Evolutionary conservation across 2,888 invertebrate genomes (phyloP).

Genomic region (Hirtodrosophila alboralis): DNA sequence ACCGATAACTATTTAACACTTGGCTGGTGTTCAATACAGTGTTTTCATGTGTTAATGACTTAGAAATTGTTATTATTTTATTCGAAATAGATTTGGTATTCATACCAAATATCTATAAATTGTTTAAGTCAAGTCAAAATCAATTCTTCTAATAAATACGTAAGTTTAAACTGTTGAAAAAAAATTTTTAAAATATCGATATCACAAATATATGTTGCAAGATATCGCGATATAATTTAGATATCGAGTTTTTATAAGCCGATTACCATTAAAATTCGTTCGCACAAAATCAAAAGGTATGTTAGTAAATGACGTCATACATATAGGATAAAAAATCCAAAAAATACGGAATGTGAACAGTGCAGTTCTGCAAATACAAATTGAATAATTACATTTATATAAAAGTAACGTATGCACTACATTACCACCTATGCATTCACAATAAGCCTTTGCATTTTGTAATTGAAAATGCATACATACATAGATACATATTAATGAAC

Average conservation of each 20-base stretch:
- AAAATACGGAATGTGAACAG: neutral
- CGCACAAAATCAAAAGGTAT: conserved; percentile 34
- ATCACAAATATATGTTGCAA: neutral
- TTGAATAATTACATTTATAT: neutral
- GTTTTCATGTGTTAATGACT: too few species aligned
- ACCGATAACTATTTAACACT: too few species aligned
- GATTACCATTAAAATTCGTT: conserved; percentile 17
- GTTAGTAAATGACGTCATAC: conserved; percentile 46
- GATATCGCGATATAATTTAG: neutral
- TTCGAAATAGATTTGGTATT: too few species aligned
- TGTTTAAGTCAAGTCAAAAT: too few species aligned
- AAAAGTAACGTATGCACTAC: neutral
- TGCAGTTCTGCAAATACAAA: neutral
- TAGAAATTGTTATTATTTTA: too few species aligned
- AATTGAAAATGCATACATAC: neutral
- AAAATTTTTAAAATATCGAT: neutral
- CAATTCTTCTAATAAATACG: too few species aligned
- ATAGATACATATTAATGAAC: neutral
- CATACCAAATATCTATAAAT: too few species aligned
- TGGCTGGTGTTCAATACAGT: too few species aligned
- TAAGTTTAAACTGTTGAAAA: neutral
- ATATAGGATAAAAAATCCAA: conserved; percentile 6
- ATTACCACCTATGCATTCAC: too few species aligned
- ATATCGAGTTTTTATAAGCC: conserved; percentile 1
- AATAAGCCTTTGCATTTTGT: neutral